A percentile compares a stretch with the other conserved stretches of the same genome.
Evolutionary conservation across 92 coral and sea anemone species (phyloP).

Genomic region (Phenganax stokvisi): DNA sequence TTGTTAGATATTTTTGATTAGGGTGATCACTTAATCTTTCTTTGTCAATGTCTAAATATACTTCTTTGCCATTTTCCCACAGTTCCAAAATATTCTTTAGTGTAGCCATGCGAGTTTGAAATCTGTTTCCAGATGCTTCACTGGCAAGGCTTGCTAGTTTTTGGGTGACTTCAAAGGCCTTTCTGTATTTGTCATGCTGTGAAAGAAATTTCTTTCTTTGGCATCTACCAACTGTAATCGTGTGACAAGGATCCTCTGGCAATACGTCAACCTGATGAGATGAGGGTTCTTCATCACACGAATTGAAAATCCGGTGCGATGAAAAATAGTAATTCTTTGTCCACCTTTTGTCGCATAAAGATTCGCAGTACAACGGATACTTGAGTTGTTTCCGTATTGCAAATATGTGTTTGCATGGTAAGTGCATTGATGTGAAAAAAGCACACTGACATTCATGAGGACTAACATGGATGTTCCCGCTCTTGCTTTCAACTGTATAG

Average conservation of each 20-base stretch:
- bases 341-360: constrained; percentile 43
- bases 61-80: constrained; percentile 28
- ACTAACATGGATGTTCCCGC: no score
- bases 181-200: constrained; percentile 42
- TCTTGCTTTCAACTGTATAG: no score
- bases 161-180: constrained; percentile 35
- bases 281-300: no score
- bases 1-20: no score
- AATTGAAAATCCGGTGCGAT: constrained; percentile 35
- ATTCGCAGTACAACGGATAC: constrained; percentile 14
- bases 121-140: constrained; percentile 29
- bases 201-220: constrained; percentile 19
- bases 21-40: no score
- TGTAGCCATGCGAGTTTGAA: not conserved
- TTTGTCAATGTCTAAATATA: no score
- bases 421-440: no score
- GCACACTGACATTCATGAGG: no score
- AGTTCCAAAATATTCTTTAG: constrained; percentile 24
- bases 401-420: constrained; percentile 3
- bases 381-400: constrained; percentile 25
- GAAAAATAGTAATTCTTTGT: constrained; percentile 20
- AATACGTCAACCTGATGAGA: no score
- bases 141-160: constrained; percentile 36
- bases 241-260: no score
- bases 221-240: not conserved